Evolutionary conservation across 2,888 invertebrate species (phyloP).

Genomic region (Scaptomyza caliginosa): DNA sequence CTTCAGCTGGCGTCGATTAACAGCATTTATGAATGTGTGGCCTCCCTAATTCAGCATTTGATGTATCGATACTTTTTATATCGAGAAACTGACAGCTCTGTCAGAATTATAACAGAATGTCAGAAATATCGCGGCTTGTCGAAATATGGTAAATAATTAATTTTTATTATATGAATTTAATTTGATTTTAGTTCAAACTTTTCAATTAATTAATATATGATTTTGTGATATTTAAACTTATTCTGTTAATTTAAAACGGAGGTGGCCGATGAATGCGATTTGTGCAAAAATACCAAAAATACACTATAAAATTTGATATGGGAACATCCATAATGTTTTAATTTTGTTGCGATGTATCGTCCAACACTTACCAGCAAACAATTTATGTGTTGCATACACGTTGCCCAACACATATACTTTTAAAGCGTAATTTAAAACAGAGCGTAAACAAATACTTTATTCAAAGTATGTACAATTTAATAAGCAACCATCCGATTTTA

Average conservation of each 20-base stretch:
- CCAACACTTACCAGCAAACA: not conserved
- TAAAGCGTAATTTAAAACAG: not conserved
- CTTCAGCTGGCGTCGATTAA: constrained; percentile 50
- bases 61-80: constrained; percentile 1
- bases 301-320: not conserved
- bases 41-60: not conserved
- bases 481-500: not conserved
- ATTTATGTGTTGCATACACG: not conserved
- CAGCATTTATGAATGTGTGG: not conserved
- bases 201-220: too few species aligned
- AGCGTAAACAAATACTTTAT: not conserved
- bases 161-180: too few species aligned
- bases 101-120: too few species aligned
- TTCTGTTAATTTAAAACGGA: too few species aligned
- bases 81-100: not conserved
- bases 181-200: too few species aligned
- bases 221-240: too few species aligned
- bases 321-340: not conserved
- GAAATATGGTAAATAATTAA: too few species aligned
- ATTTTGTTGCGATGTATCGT: not conserved
- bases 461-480: not conserved
- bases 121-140: too few species aligned
- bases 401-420: not conserved
- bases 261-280: too few species aligned
- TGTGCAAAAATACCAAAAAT: too few species aligned